A percentile compares a stretch with the other conserved stretches of the same genome.
phyloP scores from a whole-genome alignment of 2,797 vertebrate species.

The Meda fulgida region DNA sequence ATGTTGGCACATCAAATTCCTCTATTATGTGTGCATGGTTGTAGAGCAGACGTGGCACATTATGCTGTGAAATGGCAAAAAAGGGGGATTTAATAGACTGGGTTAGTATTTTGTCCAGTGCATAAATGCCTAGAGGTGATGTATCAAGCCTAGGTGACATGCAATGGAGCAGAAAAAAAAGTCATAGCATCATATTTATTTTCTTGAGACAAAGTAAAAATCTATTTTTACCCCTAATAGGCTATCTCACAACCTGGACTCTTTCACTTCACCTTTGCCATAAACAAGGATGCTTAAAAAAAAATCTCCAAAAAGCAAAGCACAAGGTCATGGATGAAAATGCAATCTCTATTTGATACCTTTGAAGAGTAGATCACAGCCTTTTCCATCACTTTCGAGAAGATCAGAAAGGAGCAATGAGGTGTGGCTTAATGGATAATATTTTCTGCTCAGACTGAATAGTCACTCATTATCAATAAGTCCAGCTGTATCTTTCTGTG shows the following conservation, averaged over 20 bases:
- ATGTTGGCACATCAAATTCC: slow-evolving; percentile 79
- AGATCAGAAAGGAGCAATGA: slow-evolving; percentile 14
- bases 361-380: slow-evolving; percentile 14
- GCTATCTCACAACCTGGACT: neutral
- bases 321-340: neutral
- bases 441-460: slow-evolving; percentile 15
- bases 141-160: slow-evolving; percentile 45
- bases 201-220: neutral
- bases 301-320: neutral
- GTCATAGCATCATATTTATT: neutral
- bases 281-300: neutral
- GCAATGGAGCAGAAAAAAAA: slow-evolving; percentile 8
- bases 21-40: slow-evolving; percentile 62
- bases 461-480: slow-evolving; percentile 28
- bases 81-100: slow-evolving; percentile 67
- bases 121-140: slow-evolving; percentile 55
- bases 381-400: neutral
- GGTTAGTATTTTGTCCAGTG: slow-evolving; percentile 58
- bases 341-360: neutral
- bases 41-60: slow-evolving; percentile 69
- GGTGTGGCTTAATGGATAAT: neutral
- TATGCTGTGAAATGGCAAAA: slow-evolving; percentile 70
- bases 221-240: neutral
- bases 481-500: slow-evolving; percentile 27
- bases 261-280: neutral